Conservation (phyloP, 2,888 invertebrate species). For the Harpalus rubripes region DNA sequence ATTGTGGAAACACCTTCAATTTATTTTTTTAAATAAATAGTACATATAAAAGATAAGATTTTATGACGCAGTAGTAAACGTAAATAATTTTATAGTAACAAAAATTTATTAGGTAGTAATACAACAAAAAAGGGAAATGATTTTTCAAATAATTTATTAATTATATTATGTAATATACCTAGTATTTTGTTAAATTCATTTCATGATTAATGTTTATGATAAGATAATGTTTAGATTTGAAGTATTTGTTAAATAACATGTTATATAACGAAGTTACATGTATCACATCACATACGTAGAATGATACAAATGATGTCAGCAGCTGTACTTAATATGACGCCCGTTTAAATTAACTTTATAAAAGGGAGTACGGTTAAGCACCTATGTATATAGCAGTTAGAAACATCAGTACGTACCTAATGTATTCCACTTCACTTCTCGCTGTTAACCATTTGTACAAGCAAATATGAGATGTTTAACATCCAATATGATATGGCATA, state of each 20-base stretch:
- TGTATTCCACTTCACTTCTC: neutral
- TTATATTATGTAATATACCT: neutral
- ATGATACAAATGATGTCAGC: constrained; percentile 14
- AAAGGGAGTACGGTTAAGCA: constrained; percentile 32
- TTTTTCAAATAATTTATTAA: neutral
- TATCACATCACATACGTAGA: neutral
- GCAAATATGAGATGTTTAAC: too few relatives aligned
- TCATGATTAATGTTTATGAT: neutral
- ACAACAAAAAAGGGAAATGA: neutral
- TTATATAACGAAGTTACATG: neutral
- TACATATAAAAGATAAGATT: too few relatives aligned
- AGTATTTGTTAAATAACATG: constrained; percentile 3
- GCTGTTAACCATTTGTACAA: too few relatives aligned
- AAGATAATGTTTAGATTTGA: constrained; percentile 25
- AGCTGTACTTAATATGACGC: constrained; percentile 44
- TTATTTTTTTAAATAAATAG: neutral
- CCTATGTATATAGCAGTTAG: constrained; percentile 18
- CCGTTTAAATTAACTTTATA: constrained; percentile 45
- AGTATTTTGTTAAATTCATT: neutral
- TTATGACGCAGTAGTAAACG: too few relatives aligned
- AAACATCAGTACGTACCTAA: neutral
- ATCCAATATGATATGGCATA: too few relatives aligned
- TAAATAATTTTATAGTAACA: too few relatives aligned
- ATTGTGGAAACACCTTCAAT: neutral
- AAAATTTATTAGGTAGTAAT: too few relatives aligned